A percentile compares a stretch with the other conserved stretches of the same genome.
Conservation (phyloP, 1,140 invertebrate genomes). For the Muscidifurax raptorellus region DNA sequence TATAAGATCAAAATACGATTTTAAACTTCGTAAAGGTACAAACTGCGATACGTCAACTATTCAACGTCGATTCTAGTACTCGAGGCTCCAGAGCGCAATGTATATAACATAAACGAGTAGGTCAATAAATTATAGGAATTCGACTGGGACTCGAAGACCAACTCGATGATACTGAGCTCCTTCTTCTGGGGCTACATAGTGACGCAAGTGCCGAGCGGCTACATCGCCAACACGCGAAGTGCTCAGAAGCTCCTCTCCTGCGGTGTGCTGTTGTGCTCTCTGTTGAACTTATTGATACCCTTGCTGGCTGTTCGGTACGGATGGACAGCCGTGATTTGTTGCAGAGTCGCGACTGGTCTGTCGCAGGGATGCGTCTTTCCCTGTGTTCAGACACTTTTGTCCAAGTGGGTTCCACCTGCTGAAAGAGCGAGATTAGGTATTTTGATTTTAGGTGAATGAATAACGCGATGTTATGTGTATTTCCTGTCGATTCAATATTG, state of each 20-base stretch:
- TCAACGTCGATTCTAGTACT: too few relatives aligned
- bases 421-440: conserved; percentile 34
- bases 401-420: conserved; percentile 27
- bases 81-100: too few relatives aligned
- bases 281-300: conserved; percentile 15
- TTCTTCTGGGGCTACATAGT: conserved; percentile 46
- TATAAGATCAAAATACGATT: too few relatives aligned
- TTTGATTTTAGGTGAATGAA: too few relatives aligned
- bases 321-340: conserved; percentile 30
- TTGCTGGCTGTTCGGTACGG: background rate
- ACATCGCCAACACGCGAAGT: conserved; percentile 19
- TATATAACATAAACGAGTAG: too few relatives aligned
- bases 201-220: conserved; percentile 33
- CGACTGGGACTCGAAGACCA: conserved; percentile 30
- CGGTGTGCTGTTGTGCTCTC: conserved; percentile 9
- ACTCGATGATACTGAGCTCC: conserved; percentile 28
- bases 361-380: conserved; percentile 21
- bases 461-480: too few relatives aligned
- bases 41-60: too few relatives aligned
- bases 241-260: conserved; percentile 60
- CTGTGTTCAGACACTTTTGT: conserved; percentile 20
- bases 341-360: conserved; percentile 13
- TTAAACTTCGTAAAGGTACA: too few relatives aligned
- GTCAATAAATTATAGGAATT: conserved; percentile 5
- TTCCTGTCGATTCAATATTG: too few relatives aligned